A percentile compares a stretch with the other conserved stretches of the same genome.
phyloP scores from a whole-genome alignment of 2,797 vertebrate species.

The Melanogrammus aeglefinus region DNA sequence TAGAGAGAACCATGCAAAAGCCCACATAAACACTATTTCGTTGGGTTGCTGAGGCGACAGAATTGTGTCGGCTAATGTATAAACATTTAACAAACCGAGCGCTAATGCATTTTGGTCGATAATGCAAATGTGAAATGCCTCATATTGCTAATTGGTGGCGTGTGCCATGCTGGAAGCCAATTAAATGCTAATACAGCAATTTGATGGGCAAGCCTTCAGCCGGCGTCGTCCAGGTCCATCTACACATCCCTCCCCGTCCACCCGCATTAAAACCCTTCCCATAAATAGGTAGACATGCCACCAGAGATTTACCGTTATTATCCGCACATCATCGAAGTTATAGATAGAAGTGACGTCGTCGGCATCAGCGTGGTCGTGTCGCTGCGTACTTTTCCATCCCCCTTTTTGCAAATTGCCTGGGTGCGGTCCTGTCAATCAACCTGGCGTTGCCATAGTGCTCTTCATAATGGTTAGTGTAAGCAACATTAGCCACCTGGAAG shows the following conservation, averaged over 20 bases:
- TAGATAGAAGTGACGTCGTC: neutral
- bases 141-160: slow-evolving; percentile 20
- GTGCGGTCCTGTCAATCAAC: slow-evolving; percentile 20
- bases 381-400: slow-evolving; percentile 21
- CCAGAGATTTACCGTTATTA: slow-evolving; percentile 18
- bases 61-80: slow-evolving; percentile 1
- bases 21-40: neutral
- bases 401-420: slow-evolving; percentile 21
- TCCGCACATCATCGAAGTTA: slow-evolving; percentile 11
- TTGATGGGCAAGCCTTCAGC: neutral
- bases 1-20: slow-evolving; percentile 24
- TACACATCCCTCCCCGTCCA: neutral
- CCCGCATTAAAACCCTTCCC: neutral
- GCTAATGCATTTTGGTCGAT: slow-evolving; percentile 8
- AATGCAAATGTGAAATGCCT: neutral
- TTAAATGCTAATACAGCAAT: slow-evolving; percentile 8
- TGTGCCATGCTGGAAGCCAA: slow-evolving; percentile 3
- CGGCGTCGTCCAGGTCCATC: neutral
- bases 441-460: slow-evolving; percentile 32
- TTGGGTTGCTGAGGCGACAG: neutral
- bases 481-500: slow-evolving; percentile 41
- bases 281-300: neutral
- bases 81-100: slow-evolving; percentile 2
- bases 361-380: slow-evolving; percentile 15
- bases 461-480: slow-evolving; percentile 36